These are phyloP conservation scores for Spinus pinus DNA, from an alignment of 2,797 vertebrate genomes.

Conservation along the genomic window DNA sequence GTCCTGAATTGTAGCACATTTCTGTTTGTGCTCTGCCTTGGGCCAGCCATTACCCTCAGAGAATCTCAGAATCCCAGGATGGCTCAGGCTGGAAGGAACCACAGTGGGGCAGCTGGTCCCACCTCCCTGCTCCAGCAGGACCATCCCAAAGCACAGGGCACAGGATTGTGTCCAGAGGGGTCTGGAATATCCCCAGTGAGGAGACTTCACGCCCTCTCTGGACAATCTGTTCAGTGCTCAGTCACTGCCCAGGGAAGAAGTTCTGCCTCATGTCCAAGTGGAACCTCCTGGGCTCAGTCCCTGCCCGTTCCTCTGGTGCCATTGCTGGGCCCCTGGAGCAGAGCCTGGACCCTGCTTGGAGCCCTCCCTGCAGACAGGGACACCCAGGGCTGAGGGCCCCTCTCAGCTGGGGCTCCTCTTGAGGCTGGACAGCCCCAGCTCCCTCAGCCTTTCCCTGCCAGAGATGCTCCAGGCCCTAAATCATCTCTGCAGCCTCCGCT, in stretches of 20 bases:
- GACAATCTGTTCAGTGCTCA: fast-evolving
- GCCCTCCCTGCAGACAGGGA: no score
- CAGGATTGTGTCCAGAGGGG: fast-evolving
- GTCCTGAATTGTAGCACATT: background rate
- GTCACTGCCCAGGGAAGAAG: background rate
- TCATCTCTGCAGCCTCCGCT: fast-evolving
- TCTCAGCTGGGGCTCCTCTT: no score
- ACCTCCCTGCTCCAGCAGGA: background rate
- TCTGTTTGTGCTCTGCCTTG: background rate
- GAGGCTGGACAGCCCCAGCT: no score
- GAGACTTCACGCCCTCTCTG: background rate
- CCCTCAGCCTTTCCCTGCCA: no score
- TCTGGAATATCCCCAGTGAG: background rate
- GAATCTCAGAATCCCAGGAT: background rate
- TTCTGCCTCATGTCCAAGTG: background rate
- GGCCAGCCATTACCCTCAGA: background rate
- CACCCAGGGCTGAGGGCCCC: no score
- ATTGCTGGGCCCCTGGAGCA: no score
- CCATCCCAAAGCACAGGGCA: background rate
- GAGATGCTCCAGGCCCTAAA: background rate
- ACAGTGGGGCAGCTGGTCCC: fast-evolving
- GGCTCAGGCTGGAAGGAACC: background rate
- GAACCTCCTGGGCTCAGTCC: no score
- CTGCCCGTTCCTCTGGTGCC: no score
- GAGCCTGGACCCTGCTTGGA: no score